Percentiles rank a stretch among this genome's conserved stretches.
Evolutionary conservation across 2,888 invertebrate genomes (phyloP).

Genomic region (Cenopis cana): DNA sequence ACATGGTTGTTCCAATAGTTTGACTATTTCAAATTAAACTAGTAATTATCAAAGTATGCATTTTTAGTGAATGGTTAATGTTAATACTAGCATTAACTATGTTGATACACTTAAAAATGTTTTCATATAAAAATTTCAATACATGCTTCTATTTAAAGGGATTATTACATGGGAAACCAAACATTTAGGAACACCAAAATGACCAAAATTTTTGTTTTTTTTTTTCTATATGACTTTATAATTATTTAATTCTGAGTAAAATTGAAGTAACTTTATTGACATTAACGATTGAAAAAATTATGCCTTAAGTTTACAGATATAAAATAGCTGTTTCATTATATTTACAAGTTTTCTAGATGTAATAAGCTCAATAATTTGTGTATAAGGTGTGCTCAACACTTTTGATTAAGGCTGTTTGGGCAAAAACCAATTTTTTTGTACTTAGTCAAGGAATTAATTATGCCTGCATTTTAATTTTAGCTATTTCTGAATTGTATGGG

Average conservation of each 20-base stretch:
- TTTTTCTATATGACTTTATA: neutral
- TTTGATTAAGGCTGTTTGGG: neutral
- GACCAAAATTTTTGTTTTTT: no score
- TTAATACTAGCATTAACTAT: neutral
- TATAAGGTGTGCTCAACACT: no score
- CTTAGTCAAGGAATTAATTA: no score
- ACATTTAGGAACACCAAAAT: slow-evolving; percentile 1
- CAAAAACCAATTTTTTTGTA: no score
- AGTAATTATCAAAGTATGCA: neutral
- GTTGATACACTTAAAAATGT: neutral
- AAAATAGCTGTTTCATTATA: neutral
- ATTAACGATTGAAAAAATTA: no score
- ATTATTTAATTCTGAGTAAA: neutral
- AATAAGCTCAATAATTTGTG: no score
- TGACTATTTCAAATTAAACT: neutral
- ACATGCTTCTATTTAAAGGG: neutral
- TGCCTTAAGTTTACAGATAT: no score
- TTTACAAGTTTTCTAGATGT: neutral
- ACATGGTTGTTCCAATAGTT: neutral
- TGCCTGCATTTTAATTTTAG: no score
- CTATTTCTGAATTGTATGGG: no score
- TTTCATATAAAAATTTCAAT: neutral
- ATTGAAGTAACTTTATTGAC: no score
- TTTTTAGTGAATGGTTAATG: neutral
- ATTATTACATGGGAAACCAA: neutral